phyloP scores from a whole-genome alignment of 2,797 vertebrate genomes.

The Clarias platycephalus region DNA sequence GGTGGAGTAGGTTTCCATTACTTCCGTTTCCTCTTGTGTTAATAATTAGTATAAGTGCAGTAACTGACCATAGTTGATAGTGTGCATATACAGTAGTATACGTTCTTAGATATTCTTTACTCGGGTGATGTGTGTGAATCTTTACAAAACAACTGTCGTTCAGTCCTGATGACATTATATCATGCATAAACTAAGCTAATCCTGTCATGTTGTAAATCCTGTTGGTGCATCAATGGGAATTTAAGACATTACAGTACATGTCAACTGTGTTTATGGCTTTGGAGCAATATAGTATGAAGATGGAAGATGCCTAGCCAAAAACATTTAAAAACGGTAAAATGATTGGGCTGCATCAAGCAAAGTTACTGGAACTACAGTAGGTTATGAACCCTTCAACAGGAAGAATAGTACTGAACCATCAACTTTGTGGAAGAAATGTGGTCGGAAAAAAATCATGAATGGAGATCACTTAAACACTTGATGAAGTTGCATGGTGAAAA shows the following conservation, averaged over 20 bases:
- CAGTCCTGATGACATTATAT: neutral
- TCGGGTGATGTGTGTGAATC: neutral
- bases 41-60: neutral
- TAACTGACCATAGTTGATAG: neutral
- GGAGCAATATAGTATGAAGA: neutral
- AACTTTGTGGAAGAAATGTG: too few species aligned
- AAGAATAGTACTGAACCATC: too few species aligned
- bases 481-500: too few species aligned
- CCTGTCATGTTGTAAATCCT: neutral
- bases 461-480: too few species aligned
- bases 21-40: neutral
- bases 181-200: neutral
- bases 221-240: neutral
- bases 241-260: neutral
- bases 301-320: too few species aligned
- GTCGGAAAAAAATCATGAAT: too few species aligned
- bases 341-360: too few species aligned
- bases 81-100: neutral
- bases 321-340: too few species aligned
- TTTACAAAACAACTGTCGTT: neutral
- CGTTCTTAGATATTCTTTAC: neutral
- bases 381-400: too few species aligned
- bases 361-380: too few species aligned
- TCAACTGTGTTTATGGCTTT: neutral
- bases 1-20: neutral